Evolutionary conservation across 1,140 invertebrate genomes (phyloP).

Genomic region (Popillia japonica): DNA sequence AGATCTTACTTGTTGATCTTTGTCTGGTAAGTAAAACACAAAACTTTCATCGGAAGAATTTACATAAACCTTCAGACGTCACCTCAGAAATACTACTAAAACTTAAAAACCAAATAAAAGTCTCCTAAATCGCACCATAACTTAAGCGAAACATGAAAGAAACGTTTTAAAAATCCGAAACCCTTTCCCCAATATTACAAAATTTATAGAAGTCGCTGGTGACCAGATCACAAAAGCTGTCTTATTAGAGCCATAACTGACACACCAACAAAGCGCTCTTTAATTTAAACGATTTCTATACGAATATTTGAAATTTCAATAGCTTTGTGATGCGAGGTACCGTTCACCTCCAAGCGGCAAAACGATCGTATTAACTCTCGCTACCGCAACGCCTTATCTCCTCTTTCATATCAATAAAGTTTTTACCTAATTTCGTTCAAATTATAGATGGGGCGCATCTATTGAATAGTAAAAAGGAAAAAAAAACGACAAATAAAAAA

Average conservation of each 20-base stretch:
- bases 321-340: conserved; percentile 13
- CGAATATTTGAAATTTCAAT: conserved; percentile 30
- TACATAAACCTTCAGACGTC: neutral
- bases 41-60: too few relatives aligned
- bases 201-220: conserved; percentile 9
- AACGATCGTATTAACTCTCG: neutral
- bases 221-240: conserved; percentile 23
- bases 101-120: neutral
- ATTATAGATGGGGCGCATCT: conserved; percentile 9
- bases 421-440: conserved; percentile 32
- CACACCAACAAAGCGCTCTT: conserved; percentile 25
- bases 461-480: neutral
- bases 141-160: neutral
- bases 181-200: conserved; percentile 7
- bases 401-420: conserved; percentile 22
- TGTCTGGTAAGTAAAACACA: too few relatives aligned
- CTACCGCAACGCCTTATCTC: conserved; percentile 12
- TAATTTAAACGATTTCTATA: conserved; percentile 34
- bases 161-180: neutral
- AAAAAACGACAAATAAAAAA: neutral
- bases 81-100: neutral
- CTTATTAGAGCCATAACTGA: conserved; percentile 32
- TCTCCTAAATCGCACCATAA: neutral
- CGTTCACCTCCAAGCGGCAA: neutral
- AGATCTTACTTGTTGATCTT: too few relatives aligned